Conservation (phyloP, 1,140 invertebrate genomes). For the Hypsibius dujardini region DNA sequence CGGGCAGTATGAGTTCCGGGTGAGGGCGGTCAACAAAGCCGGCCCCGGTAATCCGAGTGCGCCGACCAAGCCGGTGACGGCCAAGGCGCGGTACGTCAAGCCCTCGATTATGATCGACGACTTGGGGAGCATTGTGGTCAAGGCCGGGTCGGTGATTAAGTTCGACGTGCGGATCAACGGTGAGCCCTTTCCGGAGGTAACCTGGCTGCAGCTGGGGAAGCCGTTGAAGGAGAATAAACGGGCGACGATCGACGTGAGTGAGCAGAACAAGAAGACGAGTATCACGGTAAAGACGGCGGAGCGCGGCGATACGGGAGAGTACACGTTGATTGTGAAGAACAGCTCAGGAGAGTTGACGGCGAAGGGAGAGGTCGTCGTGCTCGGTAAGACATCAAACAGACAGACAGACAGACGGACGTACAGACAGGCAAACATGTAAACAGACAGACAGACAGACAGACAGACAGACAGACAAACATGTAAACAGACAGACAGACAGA, state of each 20-base stretch:
- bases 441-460: no score
- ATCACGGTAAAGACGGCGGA: slow-evolving; percentile 57
- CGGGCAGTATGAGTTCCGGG: slow-evolving; percentile 44
- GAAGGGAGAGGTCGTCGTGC: background rate
- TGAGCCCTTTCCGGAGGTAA: slow-evolving; percentile 65
- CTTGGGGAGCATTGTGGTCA: slow-evolving; percentile 45
- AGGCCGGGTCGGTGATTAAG: slow-evolving; percentile 63
- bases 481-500: no score
- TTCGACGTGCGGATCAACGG: slow-evolving; percentile 72
- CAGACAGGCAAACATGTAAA: no score
- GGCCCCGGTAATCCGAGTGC: slow-evolving; percentile 58
- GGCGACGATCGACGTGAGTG: slow-evolving; percentile 47
- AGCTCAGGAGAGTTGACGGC: slow-evolving; percentile 42
- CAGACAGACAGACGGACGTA: no score
- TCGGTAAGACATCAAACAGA: no score
- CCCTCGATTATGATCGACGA: slow-evolving; percentile 4
- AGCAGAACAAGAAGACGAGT: slow-evolving; percentile 58
- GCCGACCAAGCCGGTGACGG: slow-evolving; percentile 64
- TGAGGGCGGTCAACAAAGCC: slow-evolving; percentile 36
- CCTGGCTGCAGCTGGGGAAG: slow-evolving; percentile 65
- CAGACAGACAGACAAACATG: no score
- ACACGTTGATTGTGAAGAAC: slow-evolving; percentile 65
- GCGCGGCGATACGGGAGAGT: slow-evolving; percentile 65
- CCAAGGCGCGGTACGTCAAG: slow-evolving; percentile 81
- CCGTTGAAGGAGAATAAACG: slow-evolving; percentile 46